Evolutionary conservation across 2,113 vertebrate species (phyloP).

Genomic region (Otolemur garnettii): DNA sequence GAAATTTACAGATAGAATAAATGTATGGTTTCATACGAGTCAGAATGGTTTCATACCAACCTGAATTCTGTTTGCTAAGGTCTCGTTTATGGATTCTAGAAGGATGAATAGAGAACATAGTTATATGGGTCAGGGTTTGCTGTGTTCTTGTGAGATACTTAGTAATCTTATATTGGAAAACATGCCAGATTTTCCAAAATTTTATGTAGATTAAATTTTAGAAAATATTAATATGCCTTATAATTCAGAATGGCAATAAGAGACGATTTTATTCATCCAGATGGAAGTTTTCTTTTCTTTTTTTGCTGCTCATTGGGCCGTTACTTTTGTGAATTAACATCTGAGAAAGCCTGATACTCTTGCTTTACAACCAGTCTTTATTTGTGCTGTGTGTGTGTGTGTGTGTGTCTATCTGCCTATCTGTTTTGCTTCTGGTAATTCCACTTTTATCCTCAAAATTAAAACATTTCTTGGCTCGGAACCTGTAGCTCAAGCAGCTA

Average conservation of each 20-base stretch:
- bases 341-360: not conserved
- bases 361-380: not conserved
- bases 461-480: not conserved
- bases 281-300: not conserved
- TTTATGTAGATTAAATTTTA: constrained; percentile 36
- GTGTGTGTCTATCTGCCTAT: not conserved
- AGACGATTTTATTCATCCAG: not conserved
- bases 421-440: not conserved
- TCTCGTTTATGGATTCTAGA: not conserved
- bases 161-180: not conserved
- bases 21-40: not conserved
- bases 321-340: not conserved
- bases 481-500: no score
- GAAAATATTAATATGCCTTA: not conserved
- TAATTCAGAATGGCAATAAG: not conserved
- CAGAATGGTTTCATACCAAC: not conserved
- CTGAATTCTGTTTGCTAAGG: not conserved
- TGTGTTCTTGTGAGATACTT: not conserved
- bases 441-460: not conserved
- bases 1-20: not conserved
- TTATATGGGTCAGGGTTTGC: not conserved
- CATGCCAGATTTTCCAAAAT: not conserved
- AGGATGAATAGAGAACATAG: not conserved
- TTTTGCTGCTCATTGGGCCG: not conserved
- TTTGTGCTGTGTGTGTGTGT: no score